These are phyloP conservation scores for Sebastes taczanowskii DNA, from an alignment of 2,797 vertebrate genomes.

Conservation along the genomic window DNA sequence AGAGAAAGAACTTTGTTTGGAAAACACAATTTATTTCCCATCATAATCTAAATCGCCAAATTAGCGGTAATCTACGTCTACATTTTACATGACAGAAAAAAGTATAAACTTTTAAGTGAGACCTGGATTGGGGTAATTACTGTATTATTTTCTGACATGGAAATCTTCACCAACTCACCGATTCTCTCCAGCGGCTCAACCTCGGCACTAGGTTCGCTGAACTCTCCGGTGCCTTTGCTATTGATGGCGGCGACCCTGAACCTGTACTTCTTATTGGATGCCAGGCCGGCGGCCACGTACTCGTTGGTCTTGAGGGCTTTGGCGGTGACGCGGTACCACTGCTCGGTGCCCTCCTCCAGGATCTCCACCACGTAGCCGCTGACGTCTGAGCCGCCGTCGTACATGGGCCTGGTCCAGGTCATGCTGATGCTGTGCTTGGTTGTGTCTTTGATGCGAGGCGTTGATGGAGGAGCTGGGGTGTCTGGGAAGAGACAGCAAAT, in stretches of 20 bases:
- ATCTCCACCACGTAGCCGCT: constrained; percentile 95
- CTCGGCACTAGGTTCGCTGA: constrained; percentile 90
- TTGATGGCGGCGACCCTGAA: constrained; percentile 96
- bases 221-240: constrained; percentile 93
- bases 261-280: constrained; percentile 90
- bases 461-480: constrained; percentile 93
- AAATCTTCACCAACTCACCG: constrained; percentile 79
- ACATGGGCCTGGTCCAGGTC: constrained; percentile 95
- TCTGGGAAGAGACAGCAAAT: constrained; percentile 78
- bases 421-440: constrained; percentile 95
- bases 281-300: constrained; percentile 89
- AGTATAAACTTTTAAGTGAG: too few relatives aligned
- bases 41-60: too few relatives aligned
- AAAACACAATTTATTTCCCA: too few relatives aligned
- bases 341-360: constrained; percentile 91
- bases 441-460: constrained; percentile 93
- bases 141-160: neutral
- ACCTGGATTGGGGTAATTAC: neutral
- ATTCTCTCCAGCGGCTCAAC: constrained; percentile 91
- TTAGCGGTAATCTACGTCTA: too few relatives aligned
- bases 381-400: constrained; percentile 94
- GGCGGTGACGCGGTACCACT: constrained; percentile 95
- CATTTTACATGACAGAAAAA: too few relatives aligned
- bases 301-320: constrained; percentile 86
- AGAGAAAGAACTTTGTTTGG: too few relatives aligned